Conservation (phyloP, 2,888 invertebrate genomes). For the Parascotia fuliginaria region DNA sequence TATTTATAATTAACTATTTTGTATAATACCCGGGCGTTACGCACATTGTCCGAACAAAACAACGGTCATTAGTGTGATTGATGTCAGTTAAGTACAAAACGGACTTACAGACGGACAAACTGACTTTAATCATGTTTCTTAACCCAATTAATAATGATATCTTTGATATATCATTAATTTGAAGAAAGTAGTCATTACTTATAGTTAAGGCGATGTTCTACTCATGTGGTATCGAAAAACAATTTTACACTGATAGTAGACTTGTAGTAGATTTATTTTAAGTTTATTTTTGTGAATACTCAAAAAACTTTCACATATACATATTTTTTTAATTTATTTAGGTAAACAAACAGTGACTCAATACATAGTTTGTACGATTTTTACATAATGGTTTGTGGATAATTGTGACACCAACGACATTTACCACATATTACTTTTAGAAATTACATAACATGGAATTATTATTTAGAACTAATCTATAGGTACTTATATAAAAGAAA, state of each 20-base stretch:
- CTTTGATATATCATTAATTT: constrained; percentile 70
- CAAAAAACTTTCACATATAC: too few relatives aligned
- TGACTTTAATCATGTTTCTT: constrained; percentile 65
- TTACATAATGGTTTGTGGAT: too few relatives aligned
- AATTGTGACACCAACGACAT: too few relatives aligned
- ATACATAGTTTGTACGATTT: too few relatives aligned
- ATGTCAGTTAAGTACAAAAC: constrained; percentile 34
- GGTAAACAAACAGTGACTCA: too few relatives aligned
- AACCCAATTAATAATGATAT: constrained; percentile 81
- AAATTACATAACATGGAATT: too few relatives aligned
- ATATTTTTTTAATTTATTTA: too few relatives aligned
- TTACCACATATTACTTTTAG: too few relatives aligned
- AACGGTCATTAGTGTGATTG: constrained; percentile 43
- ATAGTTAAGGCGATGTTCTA: constrained; percentile 41
- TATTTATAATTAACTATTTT: constrained; percentile 42
- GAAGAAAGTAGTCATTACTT: constrained; percentile 65
- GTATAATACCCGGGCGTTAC: constrained; percentile 36
- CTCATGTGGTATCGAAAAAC: background rate
- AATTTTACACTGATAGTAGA: background rate
- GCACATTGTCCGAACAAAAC: constrained; percentile 39
- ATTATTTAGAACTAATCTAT: too few relatives aligned
- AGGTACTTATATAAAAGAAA: too few relatives aligned
- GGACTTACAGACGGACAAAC: constrained; percentile 28
- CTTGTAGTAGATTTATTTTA: too few relatives aligned
- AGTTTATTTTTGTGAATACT: too few relatives aligned